Base-by-base conservation (phyloP, 2,888 invertebrate species). In the Itoplectis maculator region DNA sequence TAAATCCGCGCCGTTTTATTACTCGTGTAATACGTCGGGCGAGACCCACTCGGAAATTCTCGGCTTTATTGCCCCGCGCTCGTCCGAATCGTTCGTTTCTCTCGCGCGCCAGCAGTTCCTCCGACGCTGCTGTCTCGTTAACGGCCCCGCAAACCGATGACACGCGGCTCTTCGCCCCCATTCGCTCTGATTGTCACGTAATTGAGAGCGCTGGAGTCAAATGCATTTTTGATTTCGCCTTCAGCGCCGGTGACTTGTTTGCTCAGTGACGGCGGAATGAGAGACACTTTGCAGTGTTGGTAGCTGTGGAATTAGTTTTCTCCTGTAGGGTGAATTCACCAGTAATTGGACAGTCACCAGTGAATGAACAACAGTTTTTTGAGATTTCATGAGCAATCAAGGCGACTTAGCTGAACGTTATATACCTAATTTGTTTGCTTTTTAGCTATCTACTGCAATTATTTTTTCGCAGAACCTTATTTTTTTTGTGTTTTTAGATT, bases 1-100 rank as follows among this genome's bases (percentile, higher is more conserved):
- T 13, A 69, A 70, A 77, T 59, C 63, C 65, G 20, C 20, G 20
- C n/a, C 37, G 37, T 78, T 78, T 65, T 65, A 72, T 78, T 56
- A 54, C 63, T 54, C 47, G 18, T 29, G 29, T 78, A 56, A 65
- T 72, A 72, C 18, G 54, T 63, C 29, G 0, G n/a, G n/a, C 51
- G 8, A 35, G 15, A 29, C 42, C 56, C 23, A n/a, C 42, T 45
- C 7, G 59, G 59, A 59, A 49, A 35, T 15, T 66, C 54, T 18
- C 65, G 51, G 65, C 40, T 65, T 74, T 74, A 63, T 74, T 74
- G 51, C 51, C 63, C 56, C 35, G 56, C 65, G 56, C 13, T n/a
- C n/a, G n/a, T n/a, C n/a, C 45, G 29, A 75, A 66, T 18, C 54
- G 15, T 66, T 45, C 23, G 18, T 65, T 11, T 37, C 49, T 8